Evolutionary conservation across 2,797 vertebrate genomes (phyloP).

Genomic region (Poeciliopsis infans): DNA sequence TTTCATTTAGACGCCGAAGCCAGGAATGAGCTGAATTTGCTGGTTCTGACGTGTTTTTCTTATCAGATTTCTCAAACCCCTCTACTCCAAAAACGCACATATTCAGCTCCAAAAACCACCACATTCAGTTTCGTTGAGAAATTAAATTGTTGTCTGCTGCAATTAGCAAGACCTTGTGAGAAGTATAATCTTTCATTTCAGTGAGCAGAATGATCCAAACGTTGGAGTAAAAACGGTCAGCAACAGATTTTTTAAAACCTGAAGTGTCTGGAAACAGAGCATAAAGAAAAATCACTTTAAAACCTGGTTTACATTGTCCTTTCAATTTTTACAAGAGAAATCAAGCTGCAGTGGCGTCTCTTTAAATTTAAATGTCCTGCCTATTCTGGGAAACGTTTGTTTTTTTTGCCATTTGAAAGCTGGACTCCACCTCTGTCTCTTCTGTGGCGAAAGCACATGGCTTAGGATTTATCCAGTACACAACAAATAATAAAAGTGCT

Average conservation of each 20-base stretch:
- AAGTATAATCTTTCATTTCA: slow-evolving; percentile 2
- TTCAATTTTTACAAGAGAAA: neutral
- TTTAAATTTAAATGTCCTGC: neutral
- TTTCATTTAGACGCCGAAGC: slow-evolving; percentile 16
- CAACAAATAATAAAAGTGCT: neutral
- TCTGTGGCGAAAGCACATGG: neutral
- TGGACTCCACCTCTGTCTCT: neutral
- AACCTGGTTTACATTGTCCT: neutral
- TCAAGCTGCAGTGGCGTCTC: neutral
- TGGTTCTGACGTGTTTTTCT: neutral
- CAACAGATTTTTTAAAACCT: neutral
- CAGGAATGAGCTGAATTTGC: slow-evolving; percentile 29
- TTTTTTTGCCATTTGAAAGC: neutral
- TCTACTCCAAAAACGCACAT: slow-evolving; percentile 1
- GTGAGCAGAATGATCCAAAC: neutral
- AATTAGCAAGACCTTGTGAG: slow-evolving; percentile 13
- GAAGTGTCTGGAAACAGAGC: neutral
- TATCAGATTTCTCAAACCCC: slow-evolving; percentile 6
- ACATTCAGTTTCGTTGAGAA: slow-evolving; percentile 5
- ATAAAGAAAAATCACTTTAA: neutral
- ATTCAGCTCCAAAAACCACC: slow-evolving; percentile 20
- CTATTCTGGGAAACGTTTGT: neutral
- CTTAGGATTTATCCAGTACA: neutral
- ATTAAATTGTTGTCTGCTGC: neutral
- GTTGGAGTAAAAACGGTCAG: neutral